These are phyloP conservation scores for Alethe castanea DNA, from an alignment of 2,113 vertebrate species.

Conservation along the genomic window DNA sequence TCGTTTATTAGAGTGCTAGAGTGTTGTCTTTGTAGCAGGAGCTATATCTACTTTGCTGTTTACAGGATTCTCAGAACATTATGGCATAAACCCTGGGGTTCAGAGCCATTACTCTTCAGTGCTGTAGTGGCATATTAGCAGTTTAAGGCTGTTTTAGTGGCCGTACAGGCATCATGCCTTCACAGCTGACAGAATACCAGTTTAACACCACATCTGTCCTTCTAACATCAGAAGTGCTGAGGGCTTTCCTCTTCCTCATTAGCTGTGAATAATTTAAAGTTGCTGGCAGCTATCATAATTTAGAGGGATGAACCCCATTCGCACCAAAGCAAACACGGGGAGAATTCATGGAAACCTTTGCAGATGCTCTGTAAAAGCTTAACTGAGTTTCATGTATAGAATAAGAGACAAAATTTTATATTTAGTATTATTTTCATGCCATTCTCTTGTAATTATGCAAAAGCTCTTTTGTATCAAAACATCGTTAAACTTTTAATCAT, in stretches of 20 bases:
- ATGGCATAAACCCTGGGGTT: background rate
- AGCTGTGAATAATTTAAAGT: background rate
- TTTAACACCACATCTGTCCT: background rate
- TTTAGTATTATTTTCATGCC: background rate
- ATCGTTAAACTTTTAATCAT: background rate
- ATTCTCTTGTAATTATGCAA: background rate
- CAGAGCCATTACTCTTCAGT: background rate
- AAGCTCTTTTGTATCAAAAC: conserved; percentile 17
- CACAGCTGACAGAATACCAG: background rate
- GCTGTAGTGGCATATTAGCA: background rate
- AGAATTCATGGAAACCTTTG: background rate
- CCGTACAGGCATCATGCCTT: background rate
- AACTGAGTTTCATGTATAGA: background rate
- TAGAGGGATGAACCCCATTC: background rate
- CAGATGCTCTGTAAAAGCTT: background rate
- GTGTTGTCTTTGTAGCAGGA: background rate
- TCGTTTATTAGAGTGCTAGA: background rate
- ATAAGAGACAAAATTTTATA: background rate
- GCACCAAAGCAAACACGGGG: background rate
- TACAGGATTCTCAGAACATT: background rate
- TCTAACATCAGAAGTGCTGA: background rate
- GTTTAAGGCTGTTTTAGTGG: background rate
- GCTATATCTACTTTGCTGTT: background rate
- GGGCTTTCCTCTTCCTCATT: background rate
- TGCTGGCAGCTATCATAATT: background rate